Percentiles rank a stretch among this genome's conserved stretches.
These are phyloP conservation scores for Nothocercus julius DNA, from an alignment of 2,113 vertebrate species.

Conservation along the genomic window DNA sequence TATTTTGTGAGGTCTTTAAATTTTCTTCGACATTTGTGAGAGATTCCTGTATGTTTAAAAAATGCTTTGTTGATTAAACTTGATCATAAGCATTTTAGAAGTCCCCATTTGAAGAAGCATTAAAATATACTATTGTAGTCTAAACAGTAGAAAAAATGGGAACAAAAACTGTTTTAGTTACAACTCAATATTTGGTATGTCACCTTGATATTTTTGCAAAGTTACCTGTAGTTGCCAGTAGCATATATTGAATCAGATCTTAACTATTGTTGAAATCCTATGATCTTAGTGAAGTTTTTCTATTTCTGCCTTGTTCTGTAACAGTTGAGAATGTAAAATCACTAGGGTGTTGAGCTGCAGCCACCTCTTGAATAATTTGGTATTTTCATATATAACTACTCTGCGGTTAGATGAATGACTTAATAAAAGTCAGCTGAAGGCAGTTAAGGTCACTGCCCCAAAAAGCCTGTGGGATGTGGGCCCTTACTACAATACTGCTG, in stretches of 20 bases:
- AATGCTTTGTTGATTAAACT: neutral
- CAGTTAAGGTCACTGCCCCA: neutral
- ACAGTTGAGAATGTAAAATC: neutral
- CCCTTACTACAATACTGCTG: neutral
- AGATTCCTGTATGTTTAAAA: neutral
- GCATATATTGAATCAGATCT: conserved; percentile 59
- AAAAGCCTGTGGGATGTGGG: neutral
- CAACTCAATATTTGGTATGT: conserved; percentile 36
- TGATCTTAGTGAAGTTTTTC: conserved; percentile 66
- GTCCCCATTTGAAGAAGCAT: neutral
- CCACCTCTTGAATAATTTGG: neutral
- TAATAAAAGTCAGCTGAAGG: conserved; percentile 46
- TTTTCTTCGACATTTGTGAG: neutral
- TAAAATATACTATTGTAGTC: neutral
- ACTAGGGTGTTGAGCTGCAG: neutral
- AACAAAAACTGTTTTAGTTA: conserved; percentile 56
- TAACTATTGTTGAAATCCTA: conserved; percentile 13
- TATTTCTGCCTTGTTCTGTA: conserved; percentile 21
- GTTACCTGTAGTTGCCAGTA: conserved; percentile 71
- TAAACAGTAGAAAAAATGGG: conserved; percentile 34
- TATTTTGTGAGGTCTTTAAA: neutral
- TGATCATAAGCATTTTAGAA: neutral
- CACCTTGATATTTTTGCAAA: conserved; percentile 72
- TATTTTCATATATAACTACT: conserved; percentile 3
- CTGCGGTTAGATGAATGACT: conserved; percentile 31